phyloP scores from a whole-genome alignment of 2,797 vertebrate species.

The Taenioides sp. region DNA sequence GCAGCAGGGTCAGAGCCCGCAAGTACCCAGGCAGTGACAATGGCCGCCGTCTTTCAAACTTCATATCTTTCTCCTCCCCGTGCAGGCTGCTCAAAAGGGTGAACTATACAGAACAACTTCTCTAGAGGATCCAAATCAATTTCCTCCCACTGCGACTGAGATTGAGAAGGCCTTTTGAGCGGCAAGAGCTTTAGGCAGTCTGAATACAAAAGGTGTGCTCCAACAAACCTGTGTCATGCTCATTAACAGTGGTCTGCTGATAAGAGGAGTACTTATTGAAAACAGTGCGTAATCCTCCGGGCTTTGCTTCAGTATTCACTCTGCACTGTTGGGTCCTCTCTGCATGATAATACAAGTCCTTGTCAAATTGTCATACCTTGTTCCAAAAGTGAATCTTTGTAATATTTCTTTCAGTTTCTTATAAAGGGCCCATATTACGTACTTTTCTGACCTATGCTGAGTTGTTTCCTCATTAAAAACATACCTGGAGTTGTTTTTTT shows the following conservation, averaged over 20 bases:
- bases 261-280: constrained; percentile 47
- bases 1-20: constrained; percentile 31
- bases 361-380: constrained; percentile 16
- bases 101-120: constrained; percentile 47
- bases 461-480: no score
- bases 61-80: constrained; percentile 48
- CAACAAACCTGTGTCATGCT: constrained; percentile 35
- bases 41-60: constrained; percentile 54
- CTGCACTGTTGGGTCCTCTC: constrained; percentile 17
- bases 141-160: constrained; percentile 45
- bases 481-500: no score
- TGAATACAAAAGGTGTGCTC: constrained; percentile 34
- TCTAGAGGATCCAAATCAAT: constrained; percentile 63
- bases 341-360: constrained; percentile 39
- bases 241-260: constrained; percentile 47
- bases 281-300: constrained; percentile 41
- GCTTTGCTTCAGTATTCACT: constrained; percentile 40
- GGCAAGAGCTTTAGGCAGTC: constrained; percentile 34
- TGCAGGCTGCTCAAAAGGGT: constrained; percentile 33
- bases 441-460: no score
- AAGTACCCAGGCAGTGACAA: constrained; percentile 42
- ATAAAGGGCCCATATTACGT: not conserved
- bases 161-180: constrained; percentile 50
- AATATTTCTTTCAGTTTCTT: not conserved
- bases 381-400: not conserved